Base-by-base conservation (phyloP, 2,888 invertebrate species). In the Scrobipalpa costella region DNA sequence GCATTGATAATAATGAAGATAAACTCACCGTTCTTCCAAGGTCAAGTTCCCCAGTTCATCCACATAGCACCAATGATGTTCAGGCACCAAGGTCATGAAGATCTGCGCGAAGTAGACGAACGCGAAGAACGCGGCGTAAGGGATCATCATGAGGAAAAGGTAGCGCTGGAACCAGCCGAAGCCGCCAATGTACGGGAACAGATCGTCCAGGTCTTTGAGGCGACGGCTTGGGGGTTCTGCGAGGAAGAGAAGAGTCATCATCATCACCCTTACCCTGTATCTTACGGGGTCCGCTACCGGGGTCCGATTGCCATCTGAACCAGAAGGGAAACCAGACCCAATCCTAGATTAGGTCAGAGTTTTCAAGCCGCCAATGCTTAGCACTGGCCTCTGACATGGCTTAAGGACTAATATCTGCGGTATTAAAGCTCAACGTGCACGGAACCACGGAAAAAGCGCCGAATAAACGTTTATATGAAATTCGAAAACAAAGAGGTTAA, bases 71-170 rank as follows among this genome's bases (percentile, higher is more conserved):
- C 90, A 91, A 44, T 90, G 82, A 44, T 88, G 76, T 2, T 81
- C 79, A 0, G 90, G 90, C 15, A 85, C 85, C 0, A 89, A 68
- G 0, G 89, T 87, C 90, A 91, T 90, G 73, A 91, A 91, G 58
- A 91, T 90, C 73, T 91, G 90, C 0, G 85, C 83, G 67, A 91
- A 90, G 74, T 90, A 90, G 0, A 91, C 88, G 72, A 91, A 90
- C 0, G 90, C 90, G 69, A 90, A 90, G 85, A 89, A 90, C 76
- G 86, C 86, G 0, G 88, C 79, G 63, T 85, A 90, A 0, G 90
- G 90, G 67, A 90, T 88, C 90, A 90, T 90, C 44, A 90, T 69
- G 0, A 90, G 71, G 78, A 90, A 90, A 33, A 90, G 79, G 2
- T 86, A 75, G 0, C 88, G 78, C 63, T 91, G 90, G 57, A 38